Evolutionary conservation across 2,113 vertebrate species (phyloP), one percentile per base, ranked within the genome.

Genomic region (Pterophyllum scalare): DNA sequence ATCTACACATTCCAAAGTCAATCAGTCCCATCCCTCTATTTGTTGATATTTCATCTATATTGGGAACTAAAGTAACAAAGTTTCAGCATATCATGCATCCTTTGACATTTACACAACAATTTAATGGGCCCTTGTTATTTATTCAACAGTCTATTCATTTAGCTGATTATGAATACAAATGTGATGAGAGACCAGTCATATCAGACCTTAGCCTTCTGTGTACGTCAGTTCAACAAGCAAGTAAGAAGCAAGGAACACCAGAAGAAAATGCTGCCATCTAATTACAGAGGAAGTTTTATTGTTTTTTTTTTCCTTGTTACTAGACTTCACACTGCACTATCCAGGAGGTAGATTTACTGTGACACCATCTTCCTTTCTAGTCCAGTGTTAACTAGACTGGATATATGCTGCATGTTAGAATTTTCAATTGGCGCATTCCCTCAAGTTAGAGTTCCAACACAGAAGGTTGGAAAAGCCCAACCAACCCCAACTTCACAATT

Each of bases 31-130:
- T 33, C 33, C 33, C 33, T 33, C 33, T 33, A 33, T 6, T 7
- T 33, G 33, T 5, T 7, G 7, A 6, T 33, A 33, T 33, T 33
- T 33, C 7, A 33, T 58, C 77, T 62, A 54, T 79, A 62, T 74
- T 6, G 61, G 28, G 74, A 49, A 89, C 88, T 89, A 81, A 93
- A 93, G 94, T 86, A 67, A 86, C 87, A 82, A 80, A 86, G 86
- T 84, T 84, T 82, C 59, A 22, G 65, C 35, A 2, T 80, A 87
- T 88, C 87, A 79, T 81, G 76, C 88, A 81, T 92, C 90, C 89
- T 95, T 87, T 94, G 94, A 95, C 93, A 95, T 95, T 95, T 94
- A 91, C 81, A 62, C 90, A 85, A 89, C 91, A 94, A 92, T 93
- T 90, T 79, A 88, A 87, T 33, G 15, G 88, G 88, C 90, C 93